These are phyloP conservation scores for Pyrgilauda ruficollis DNA, from an alignment of 2,113 vertebrate genomes.

Conservation along the genomic window DNA sequence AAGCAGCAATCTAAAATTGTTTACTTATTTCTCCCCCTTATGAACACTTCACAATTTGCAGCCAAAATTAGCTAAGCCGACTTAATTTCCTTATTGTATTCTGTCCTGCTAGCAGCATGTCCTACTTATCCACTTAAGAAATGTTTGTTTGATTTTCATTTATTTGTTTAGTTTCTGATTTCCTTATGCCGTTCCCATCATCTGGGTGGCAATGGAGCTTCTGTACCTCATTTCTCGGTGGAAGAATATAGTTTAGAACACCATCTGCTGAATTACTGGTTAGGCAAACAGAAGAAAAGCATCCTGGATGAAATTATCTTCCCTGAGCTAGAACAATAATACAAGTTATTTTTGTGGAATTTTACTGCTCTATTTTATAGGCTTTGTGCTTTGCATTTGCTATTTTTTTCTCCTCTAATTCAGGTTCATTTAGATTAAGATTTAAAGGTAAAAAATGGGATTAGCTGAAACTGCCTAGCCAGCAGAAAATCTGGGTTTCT, in stretches of 20 bases:
- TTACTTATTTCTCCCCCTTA: slow-evolving; percentile 24
- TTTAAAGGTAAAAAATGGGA: background rate
- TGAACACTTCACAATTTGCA: slow-evolving; percentile 14
- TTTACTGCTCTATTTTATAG: background rate
- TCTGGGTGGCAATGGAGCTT: slow-evolving; percentile 15
- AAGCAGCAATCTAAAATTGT: slow-evolving; percentile 10
- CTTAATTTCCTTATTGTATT: slow-evolving; percentile 52
- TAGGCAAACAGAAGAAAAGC: background rate
- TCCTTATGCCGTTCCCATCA: slow-evolving; percentile 49
- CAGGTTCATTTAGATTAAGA: background rate
- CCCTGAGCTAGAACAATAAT: background rate
- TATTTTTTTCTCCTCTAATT: background rate
- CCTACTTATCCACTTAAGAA: slow-evolving; percentile 59
- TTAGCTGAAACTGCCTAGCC: background rate
- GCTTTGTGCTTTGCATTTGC: background rate
- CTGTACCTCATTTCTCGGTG: background rate
- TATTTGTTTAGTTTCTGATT: slow-evolving; percentile 61
- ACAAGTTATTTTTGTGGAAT: background rate
- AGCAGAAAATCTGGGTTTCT: background rate
- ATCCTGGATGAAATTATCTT: background rate
- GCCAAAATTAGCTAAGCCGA: slow-evolving; percentile 36
- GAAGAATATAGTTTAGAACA: background rate
- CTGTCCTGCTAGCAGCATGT: slow-evolving; percentile 33
- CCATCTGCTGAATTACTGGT: background rate
- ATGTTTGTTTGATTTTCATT: slow-evolving; percentile 55